Evolutionary conservation across 2,113 vertebrate species (phyloP).

Genomic region (Lepidothrix coronata): DNA sequence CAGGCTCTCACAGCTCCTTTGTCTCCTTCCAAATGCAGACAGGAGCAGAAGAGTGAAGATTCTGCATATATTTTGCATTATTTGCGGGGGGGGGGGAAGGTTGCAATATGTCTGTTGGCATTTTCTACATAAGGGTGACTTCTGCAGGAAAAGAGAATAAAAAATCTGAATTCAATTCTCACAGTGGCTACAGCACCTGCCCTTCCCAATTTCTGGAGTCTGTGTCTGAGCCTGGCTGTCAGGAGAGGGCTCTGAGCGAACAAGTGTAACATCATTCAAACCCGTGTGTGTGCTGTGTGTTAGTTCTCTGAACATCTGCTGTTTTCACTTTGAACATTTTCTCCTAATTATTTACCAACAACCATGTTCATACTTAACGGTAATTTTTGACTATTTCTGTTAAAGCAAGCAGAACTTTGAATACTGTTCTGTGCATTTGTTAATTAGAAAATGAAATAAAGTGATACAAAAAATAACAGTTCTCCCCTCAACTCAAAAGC

Average conservation of each 20-base stretch:
- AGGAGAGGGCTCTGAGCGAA: rapidly evolving
- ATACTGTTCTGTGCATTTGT: background rate
- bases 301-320: background rate
- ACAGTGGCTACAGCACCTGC: background rate
- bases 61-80: background rate
- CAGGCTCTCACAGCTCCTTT: background rate
- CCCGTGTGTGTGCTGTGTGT: rapidly evolving
- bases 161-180: background rate
- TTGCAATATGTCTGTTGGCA: background rate
- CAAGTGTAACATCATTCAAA: background rate
- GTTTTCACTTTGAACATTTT: background rate
- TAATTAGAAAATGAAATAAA: background rate
- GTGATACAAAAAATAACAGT: background rate
- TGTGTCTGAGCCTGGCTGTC: background rate
- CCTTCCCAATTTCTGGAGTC: background rate
- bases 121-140: background rate
- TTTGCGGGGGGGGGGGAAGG: rapidly evolving
- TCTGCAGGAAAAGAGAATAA: background rate
- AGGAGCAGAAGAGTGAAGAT: background rate
- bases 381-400: background rate
- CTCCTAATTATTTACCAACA: background rate
- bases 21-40: background rate
- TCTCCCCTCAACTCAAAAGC: background rate
- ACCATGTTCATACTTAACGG: rapidly evolving
- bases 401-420: background rate